Percentiles rank a stretch among this genome's conserved stretches.
Evolutionary conservation across 2,797 vertebrate genomes (phyloP).

Genomic region (Bufotes viridis): DNA sequence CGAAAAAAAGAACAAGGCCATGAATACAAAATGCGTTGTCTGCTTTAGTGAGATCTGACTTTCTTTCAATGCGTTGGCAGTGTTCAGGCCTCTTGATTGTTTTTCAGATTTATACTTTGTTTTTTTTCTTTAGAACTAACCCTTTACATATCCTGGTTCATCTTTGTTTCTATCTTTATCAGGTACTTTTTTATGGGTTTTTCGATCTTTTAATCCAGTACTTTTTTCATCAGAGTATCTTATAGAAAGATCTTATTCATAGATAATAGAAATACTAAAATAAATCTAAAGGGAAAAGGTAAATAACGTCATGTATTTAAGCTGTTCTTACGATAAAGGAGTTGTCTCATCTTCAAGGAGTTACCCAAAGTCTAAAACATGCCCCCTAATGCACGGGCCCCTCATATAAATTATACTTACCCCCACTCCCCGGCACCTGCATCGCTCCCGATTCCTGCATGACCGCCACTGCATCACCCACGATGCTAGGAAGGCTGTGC

Average conservation of each 20-base stretch:
- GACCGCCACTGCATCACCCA: no score
- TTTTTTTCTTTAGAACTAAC: neutral
- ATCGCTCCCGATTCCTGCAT: no score
- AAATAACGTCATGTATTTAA: neutral
- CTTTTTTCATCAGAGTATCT: neutral
- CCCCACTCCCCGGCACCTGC: no score
- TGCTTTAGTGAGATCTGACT: slow-evolving; percentile 76
- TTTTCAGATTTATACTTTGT: slow-evolving; percentile 36
- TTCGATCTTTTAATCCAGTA: neutral
- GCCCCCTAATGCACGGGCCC: no score
- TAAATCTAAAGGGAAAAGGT: neutral
- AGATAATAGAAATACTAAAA: neutral
- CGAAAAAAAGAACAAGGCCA: slow-evolving; percentile 86
- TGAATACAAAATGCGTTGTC: slow-evolving; percentile 87
- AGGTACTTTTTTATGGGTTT: no score
- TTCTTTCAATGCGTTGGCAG: slow-evolving; percentile 72
- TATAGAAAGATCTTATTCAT: neutral
- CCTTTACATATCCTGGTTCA: neutral
- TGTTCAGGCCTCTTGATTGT: slow-evolving; percentile 70
- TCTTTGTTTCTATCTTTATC: neutral
- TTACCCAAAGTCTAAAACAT: no score
- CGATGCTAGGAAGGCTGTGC: no score
- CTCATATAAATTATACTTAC: no score
- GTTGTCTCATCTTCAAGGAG: no score
- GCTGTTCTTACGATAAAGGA: no score